Percentiles rank a stretch among this genome's conserved stretches.
Evolutionary conservation across 1,140 invertebrate species (phyloP).

Genomic region (Drosophila simulans): DNA sequence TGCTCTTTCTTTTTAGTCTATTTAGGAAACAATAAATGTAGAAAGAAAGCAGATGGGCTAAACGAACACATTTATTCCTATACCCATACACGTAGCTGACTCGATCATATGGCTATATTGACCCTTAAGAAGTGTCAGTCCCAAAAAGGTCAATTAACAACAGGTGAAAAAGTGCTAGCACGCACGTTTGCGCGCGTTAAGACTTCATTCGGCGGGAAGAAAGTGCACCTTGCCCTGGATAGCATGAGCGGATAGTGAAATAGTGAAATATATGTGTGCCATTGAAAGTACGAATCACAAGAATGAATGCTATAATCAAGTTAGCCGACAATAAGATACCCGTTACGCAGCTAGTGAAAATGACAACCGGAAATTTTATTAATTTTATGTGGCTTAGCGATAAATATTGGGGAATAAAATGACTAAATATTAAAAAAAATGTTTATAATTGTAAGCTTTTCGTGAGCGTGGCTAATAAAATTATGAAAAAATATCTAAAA

Average conservation of each 20-base stretch:
- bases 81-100: constrained; percentile 6
- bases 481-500: too few relatives aligned
- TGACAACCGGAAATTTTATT: too few relatives aligned
- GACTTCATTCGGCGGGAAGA: neutral
- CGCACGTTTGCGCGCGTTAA: constrained; percentile 44
- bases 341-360: too few relatives aligned
- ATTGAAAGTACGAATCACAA: neutral
- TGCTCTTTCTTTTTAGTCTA: too few relatives aligned
- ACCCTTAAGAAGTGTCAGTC: constrained; percentile 45
- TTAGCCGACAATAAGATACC: too few relatives aligned
- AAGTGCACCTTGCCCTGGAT: constrained; percentile 15
- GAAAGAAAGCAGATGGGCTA: constrained; percentile 30
- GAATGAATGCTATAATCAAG: too few relatives aligned
- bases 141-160: constrained; percentile 78
- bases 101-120: constrained; percentile 22
- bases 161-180: constrained; percentile 61
- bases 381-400: too few relatives aligned
- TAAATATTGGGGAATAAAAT: too few relatives aligned
- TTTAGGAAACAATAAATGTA: too few relatives aligned
- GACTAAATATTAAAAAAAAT: too few relatives aligned
- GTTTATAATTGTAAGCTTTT: too few relatives aligned
- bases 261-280: neutral
- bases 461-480: too few relatives aligned
- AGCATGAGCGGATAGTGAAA: constrained; percentile 57
- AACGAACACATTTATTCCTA: neutral